Base-by-base conservation (phyloP, 2,797 vertebrate genomes). In the Sebastes paucispinis region DNA sequence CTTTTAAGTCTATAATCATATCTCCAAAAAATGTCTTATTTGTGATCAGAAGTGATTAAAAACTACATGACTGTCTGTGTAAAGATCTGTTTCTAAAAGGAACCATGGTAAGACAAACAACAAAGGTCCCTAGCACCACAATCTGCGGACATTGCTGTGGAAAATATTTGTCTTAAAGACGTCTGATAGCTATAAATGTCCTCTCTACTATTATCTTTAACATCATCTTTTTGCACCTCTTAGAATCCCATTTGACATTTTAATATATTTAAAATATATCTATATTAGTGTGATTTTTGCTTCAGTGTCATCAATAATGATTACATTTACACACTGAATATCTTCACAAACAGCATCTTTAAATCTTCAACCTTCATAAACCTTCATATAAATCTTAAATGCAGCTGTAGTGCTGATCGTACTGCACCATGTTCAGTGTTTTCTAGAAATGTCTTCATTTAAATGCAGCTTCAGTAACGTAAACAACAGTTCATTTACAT, bases 401-500 rank as follows among this genome's bases (percentile, higher is more conserved):
- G 39, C 7, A 12, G 47, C 16, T 34, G 1, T 6, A 22, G 13
- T 39, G 55, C 73, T 55, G 43, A 58, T 24, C 3, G 0, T 14
- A 4, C 22, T 31, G 13, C 36, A 6, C 31, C 16, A 16, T 39
- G 20, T 25, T 20, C 11, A 27, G 43, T 36, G 43, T 69, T 75
- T 84, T 36, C 12, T 22, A 13, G 14, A 79, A 79, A 83, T 47
- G 20, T 64, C 31, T 59, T 24, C 2, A 71, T 87, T 82, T 77
- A 27, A 67, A 80, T 75, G 68, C 78, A 75, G 63, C 76, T 5
- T 73, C 32, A 0, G 25, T 67, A 29, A 27, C 24, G 54, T 70
- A 80, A 79, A 67, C 85, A 76, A 64, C 80, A 71, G 52, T 60
- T 83, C 65, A 73, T 86, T 87, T 80, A 66, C 72, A 83, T 80